phyloP scores from a whole-genome alignment of 2,888 invertebrate species.

The Nomada ferruginata region DNA sequence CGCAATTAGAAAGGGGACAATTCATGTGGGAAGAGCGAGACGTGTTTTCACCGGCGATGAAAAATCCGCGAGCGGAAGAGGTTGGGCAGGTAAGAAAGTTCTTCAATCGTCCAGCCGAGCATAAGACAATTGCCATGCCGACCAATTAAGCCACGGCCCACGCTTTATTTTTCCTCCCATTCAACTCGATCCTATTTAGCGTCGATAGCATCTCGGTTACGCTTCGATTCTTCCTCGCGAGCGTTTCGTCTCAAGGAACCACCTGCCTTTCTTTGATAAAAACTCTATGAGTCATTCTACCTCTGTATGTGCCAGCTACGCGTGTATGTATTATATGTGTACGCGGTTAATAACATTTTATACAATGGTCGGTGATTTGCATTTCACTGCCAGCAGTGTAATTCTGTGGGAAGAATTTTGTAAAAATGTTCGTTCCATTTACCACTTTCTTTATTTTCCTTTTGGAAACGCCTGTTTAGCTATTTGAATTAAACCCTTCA shows the following conservation, averaged over 20 bases:
- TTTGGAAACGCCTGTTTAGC: too few relatives aligned
- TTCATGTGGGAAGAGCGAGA: slow-evolving; percentile 63
- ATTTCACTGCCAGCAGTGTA: too few relatives aligned
- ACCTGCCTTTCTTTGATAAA: too few relatives aligned
- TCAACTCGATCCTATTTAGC: slow-evolving; percentile 60
- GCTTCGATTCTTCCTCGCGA: slow-evolving; percentile 30
- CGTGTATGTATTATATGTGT: too few relatives aligned
- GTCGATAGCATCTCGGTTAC: slow-evolving; percentile 62
- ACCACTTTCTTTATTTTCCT: too few relatives aligned
- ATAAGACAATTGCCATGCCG: slow-evolving; percentile 67
- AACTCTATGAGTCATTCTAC: too few relatives aligned
- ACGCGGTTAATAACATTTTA: too few relatives aligned
- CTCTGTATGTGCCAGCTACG: too few relatives aligned
- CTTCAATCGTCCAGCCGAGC: slow-evolving; percentile 50
- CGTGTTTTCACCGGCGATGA: slow-evolving; percentile 61
- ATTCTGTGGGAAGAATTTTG: too few relatives aligned
- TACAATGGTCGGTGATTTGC: too few relatives aligned
- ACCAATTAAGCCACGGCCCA: slow-evolving; percentile 73
- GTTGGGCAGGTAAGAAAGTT: slow-evolving; percentile 70
- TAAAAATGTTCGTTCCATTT: too few relatives aligned
- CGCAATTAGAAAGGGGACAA: slow-evolving; percentile 35
- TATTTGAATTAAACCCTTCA: too few relatives aligned
- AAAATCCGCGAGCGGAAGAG: slow-evolving; percentile 70
- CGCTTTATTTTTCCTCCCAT: slow-evolving; percentile 63
- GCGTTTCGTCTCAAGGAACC: background rate